phyloP scores from a whole-genome alignment of 2,797 vertebrate genomes.

The Eulemur coronatus region DNA sequence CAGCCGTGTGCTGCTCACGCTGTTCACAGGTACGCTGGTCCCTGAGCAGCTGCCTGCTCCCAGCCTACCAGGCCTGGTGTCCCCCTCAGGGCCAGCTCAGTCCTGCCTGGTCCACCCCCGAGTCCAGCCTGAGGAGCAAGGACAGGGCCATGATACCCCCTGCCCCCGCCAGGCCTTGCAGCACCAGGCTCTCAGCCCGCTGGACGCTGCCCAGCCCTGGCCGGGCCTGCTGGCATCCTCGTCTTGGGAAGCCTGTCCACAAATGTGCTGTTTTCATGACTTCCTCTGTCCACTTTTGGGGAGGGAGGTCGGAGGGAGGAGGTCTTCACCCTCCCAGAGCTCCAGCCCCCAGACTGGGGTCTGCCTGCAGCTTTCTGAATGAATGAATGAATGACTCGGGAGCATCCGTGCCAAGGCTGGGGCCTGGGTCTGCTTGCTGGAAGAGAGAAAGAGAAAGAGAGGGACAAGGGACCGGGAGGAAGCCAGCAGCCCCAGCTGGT shows the following conservation, averaged over 20 bases:
- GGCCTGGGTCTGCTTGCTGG: neutral
- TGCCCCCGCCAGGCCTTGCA: too few relatives aligned
- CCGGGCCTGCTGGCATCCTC: fast-evolving
- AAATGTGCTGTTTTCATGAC: fast-evolving
- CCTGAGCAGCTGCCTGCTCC: neutral
- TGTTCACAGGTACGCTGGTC: neutral
- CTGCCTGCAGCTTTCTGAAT: neutral
- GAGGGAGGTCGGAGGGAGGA: too few relatives aligned
- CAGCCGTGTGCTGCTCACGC: too few relatives aligned
- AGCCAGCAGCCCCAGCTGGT: fast-evolving
- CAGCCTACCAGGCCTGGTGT: neutral
- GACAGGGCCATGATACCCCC: too few relatives aligned
- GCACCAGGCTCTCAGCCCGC: too few relatives aligned
- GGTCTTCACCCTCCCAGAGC: neutral
- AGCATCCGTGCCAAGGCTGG: neutral
- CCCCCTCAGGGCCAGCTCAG: neutral
- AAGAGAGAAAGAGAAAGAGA: too few relatives aligned
- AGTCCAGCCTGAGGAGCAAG: neutral
- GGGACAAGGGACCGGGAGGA: fast-evolving
- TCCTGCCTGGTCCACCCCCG: neutral
- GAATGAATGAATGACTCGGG: neutral
- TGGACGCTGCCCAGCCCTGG: neutral
- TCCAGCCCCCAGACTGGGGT: neutral
- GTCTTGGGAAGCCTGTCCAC: fast-evolving
- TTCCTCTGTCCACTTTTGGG: neutral